Evolutionary conservation across 64 coral and sea anemone genomes (phyloP).

Genomic region (Montipora foliosa): DNA sequence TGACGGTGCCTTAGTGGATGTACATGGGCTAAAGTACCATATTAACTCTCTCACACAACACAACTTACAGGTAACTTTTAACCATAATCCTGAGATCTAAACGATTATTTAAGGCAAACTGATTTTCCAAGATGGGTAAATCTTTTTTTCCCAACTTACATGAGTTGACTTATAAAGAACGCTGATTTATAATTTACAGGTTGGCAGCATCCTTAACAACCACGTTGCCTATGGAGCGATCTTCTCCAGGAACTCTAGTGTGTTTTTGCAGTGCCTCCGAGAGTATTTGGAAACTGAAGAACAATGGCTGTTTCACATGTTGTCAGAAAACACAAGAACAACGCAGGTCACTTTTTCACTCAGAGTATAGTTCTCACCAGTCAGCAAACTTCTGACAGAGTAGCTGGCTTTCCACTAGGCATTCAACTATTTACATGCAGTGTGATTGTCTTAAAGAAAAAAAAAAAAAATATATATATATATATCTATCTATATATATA

Average conservation of each 20-base stretch:
- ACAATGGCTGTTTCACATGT: conserved; percentile 31
- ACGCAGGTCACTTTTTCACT: conserved; percentile 52
- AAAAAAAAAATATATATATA: too few relatives aligned
- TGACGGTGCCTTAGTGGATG: conserved; percentile 27
- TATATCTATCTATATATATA: too few relatives aligned
- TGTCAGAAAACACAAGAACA: conserved; percentile 65
- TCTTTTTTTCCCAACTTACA: too few relatives aligned
- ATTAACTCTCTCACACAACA: conserved; percentile 27
- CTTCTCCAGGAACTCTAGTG: conserved; percentile 28
- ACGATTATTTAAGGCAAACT: too few relatives aligned
- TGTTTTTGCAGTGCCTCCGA: conserved; percentile 59
- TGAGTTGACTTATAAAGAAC: not conserved
- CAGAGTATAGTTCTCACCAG: too few relatives aligned
- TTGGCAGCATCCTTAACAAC: conserved; percentile 65
- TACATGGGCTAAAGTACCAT: conserved; percentile 61
- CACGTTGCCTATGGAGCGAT: conserved; percentile 75
- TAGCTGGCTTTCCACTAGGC: too few relatives aligned
- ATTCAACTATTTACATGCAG: too few relatives aligned
- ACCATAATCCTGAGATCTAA: too few relatives aligned
- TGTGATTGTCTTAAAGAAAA: too few relatives aligned
- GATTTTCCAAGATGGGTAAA: too few relatives aligned
- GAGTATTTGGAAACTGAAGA: conserved; percentile 75
- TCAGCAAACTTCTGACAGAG: too few relatives aligned
- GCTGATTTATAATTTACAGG: conserved; percentile 29
- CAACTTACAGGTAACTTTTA: conserved; percentile 33